Percentiles rank a stretch among this genome's conserved stretches.
These are phyloP conservation scores for Xenopus borealis DNA, from an alignment of 2,113 vertebrate genomes.

Conservation along the genomic window DNA sequence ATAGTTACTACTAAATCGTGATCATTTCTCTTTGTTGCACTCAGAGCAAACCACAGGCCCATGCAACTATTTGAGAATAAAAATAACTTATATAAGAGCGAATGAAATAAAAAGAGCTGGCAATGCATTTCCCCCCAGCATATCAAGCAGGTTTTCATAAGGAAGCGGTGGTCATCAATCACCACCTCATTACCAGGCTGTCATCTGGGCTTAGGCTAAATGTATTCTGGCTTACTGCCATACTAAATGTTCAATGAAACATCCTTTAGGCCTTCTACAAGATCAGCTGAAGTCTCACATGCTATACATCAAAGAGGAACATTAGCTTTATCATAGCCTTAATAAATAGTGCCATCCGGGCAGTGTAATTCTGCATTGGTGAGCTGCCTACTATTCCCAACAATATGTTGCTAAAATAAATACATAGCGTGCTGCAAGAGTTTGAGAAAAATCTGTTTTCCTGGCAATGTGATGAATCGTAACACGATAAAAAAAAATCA, in stretches of 20 bases:
- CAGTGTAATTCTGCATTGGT: conserved; percentile 68
- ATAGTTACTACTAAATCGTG: conserved; percentile 50
- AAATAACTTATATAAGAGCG: conserved; percentile 64
- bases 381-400: conserved; percentile 68
- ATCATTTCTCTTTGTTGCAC: conserved; percentile 48
- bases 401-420: conserved; percentile 76
- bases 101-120: conserved; percentile 68
- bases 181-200: conserved; percentile 81
- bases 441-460: conserved; percentile 65
- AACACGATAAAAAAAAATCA: too few relatives aligned
- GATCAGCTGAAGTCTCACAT: conserved; percentile 75
- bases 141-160: conserved; percentile 79
- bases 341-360: conserved; percentile 75
- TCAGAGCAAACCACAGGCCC: conserved; percentile 54
- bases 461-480: neutral
- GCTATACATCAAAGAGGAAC: conserved; percentile 76
- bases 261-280: conserved; percentile 80
- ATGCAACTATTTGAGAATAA: conserved; percentile 54
- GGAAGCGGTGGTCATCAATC: conserved; percentile 80
- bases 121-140: conserved; percentile 70
- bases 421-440: conserved; percentile 72
- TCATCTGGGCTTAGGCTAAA: conserved; percentile 80
- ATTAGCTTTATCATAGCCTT: conserved; percentile 75
- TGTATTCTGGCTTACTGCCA: conserved; percentile 82
- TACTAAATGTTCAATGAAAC: conserved; percentile 80